Conservation (phyloP, 1,140 invertebrate species). For the Drosophila teissieri region DNA sequence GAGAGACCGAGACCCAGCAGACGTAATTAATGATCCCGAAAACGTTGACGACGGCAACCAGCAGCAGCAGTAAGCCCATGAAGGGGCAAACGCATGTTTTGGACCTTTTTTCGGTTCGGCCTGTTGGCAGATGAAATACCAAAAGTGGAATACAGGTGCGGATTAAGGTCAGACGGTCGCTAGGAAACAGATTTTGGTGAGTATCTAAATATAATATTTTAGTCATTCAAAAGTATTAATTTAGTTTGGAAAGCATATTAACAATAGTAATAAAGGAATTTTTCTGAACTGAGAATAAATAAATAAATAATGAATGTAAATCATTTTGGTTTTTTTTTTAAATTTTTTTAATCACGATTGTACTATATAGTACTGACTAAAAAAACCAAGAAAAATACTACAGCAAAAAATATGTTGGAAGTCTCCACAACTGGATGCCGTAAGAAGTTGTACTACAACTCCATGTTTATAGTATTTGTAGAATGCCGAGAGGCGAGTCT, state of each 20-base stretch:
- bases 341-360: not conserved
- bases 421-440: slow-evolving; percentile 59
- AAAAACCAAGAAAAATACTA: slow-evolving; percentile 13
- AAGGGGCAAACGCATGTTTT: slow-evolving; percentile 67
- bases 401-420: slow-evolving; percentile 28
- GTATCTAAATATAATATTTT: not conserved
- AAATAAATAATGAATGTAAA: no score
- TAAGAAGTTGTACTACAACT: slow-evolving; percentile 79
- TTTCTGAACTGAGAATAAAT: not conserved
- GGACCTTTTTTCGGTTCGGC: slow-evolving; percentile 21
- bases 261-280: not conserved
- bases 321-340: not conserved
- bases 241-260: not conserved
- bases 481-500: slow-evolving; percentile 60
- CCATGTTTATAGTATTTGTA: slow-evolving; percentile 76
- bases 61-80: slow-evolving; percentile 39
- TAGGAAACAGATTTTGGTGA: slow-evolving; percentile 2
- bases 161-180: slow-evolving; percentile 68
- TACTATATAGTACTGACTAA: not conserved
- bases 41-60: slow-evolving; percentile 66
- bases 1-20: slow-evolving; percentile 44
- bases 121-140: slow-evolving; percentile 36
- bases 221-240: not conserved
- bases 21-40: slow-evolving; percentile 80
- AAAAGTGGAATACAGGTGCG: slow-evolving; percentile 70